Evolutionary conservation across 1,140 invertebrate species (phyloP).

Genomic region (Hycleus phaleratus): DNA sequence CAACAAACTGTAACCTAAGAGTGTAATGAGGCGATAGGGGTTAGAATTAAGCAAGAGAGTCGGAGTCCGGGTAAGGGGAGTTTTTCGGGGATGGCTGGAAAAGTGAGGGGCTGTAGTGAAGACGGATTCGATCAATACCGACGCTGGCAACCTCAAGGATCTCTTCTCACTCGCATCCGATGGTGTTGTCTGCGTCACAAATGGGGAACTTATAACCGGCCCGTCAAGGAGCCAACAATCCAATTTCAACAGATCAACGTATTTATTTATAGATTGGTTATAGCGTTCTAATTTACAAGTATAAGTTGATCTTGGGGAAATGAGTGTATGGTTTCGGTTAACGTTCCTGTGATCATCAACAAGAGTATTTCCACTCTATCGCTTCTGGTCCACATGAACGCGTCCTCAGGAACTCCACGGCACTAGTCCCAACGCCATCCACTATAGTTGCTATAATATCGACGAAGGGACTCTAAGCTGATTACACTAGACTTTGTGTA

Average conservation of each 20-base stretch:
- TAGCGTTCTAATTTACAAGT: background rate
- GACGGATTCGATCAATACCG: constrained; percentile 35
- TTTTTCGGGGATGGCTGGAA: constrained; percentile 2
- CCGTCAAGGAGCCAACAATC: too few relatives aligned
- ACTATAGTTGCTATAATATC: constrained; percentile 9
- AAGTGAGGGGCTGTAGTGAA: constrained; percentile 21
- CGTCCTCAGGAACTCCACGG: constrained; percentile 33
- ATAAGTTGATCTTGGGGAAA: background rate
- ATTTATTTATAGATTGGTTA: too few relatives aligned
- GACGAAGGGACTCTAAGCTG: constrained; percentile 29
- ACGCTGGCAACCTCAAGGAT: constrained; percentile 31
- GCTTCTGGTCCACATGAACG: constrained; percentile 34
- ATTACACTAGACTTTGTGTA: constrained; percentile 37
- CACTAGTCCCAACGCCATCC: too few relatives aligned
- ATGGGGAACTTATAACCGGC: too few relatives aligned
- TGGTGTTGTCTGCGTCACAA: too few relatives aligned
- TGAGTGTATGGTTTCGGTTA: background rate
- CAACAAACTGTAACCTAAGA: constrained; percentile 25
- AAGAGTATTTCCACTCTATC: constrained; percentile 34
- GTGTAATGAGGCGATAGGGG: constrained; percentile 37
- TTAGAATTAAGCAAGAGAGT: constrained; percentile 35
- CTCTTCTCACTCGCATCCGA: constrained; percentile 1
- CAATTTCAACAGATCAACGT: too few relatives aligned
- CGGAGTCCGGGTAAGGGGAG: too few relatives aligned
- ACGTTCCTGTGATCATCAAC: constrained; percentile 31